A percentile compares a stretch with the other conserved stretches of the same genome.
These are phyloP conservation scores for Arvicanthis niloticus DNA, from an alignment of 2,113 vertebrate genomes.

Conservation along the genomic window DNA sequence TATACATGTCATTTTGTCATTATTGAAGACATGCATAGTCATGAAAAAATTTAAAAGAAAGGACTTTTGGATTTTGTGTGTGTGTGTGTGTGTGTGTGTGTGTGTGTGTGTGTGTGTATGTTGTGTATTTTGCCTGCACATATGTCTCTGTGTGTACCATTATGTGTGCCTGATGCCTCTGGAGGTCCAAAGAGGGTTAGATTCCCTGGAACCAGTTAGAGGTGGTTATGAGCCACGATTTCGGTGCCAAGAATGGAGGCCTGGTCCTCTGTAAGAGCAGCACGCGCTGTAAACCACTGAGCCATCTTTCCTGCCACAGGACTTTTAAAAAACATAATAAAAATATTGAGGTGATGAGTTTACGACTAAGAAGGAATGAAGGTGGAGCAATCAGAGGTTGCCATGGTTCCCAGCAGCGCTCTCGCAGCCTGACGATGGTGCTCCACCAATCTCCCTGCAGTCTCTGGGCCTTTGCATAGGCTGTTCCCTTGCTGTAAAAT, in stretches of 20 bases:
- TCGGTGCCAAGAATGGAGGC: not conserved
- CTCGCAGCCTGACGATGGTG: not conserved
- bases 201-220: not conserved
- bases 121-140: not conserved
- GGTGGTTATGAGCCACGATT: not conserved
- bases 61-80: not conserved
- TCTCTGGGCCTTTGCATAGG: not conserved
- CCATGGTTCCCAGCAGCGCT: not conserved
- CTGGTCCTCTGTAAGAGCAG: not conserved
- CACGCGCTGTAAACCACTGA: not conserved
- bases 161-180: not conserved
- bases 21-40: not conserved
- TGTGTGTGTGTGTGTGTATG: not conserved
- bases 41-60: not conserved
- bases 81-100: not conserved
- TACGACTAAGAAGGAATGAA: not conserved
- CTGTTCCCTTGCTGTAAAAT: not conserved
- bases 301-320: too few species aligned
- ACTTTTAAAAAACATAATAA: not conserved
- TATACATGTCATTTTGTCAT: not conserved
- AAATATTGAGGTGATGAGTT: not conserved
- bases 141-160: not conserved
- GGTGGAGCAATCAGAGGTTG: not conserved
- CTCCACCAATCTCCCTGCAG: not conserved
- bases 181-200: not conserved